A percentile compares a stretch with the other conserved stretches of the same genome.
phyloP scores from a whole-genome alignment of 1,140 invertebrate genomes.

The Apis cerana region DNA sequence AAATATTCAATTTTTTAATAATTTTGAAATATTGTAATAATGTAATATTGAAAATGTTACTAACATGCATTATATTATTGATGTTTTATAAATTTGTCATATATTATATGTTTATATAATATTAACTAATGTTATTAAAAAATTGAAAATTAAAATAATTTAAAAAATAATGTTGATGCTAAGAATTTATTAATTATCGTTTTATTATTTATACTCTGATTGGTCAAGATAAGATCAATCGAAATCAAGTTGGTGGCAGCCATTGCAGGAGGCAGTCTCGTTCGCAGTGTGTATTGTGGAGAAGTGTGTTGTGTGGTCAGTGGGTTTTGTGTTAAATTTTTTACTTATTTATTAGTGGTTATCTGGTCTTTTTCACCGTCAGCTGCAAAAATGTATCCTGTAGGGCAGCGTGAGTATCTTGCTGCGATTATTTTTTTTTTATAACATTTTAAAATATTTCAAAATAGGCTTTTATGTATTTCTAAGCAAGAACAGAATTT shows the following conservation, averaged over 20 bases:
- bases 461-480: conserved; percentile 41
- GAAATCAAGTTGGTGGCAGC: conserved; percentile 56
- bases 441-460: conserved; percentile 3
- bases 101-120: neutral
- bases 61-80: neutral
- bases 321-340: conserved; percentile 79
- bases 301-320: conserved; percentile 77
- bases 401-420: conserved; percentile 80
- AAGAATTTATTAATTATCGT: neutral
- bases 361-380: conserved; percentile 69
- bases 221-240: conserved; percentile 63
- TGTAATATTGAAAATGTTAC: neutral
- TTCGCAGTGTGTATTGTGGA: conserved; percentile 73
- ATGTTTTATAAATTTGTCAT: neutral
- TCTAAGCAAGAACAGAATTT: conserved; percentile 64
- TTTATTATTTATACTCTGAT: conserved; percentile 43
- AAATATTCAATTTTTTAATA: neutral
- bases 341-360: conserved; percentile 77
- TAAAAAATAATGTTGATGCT: neutral
- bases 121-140: neutral
- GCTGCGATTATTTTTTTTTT: neutral
- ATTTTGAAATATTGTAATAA: neutral
- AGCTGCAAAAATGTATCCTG: conserved; percentile 79
- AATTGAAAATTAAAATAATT: neutral
- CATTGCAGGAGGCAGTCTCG: conserved; percentile 70